Evolutionary conservation across 2,888 invertebrate genomes (phyloP).

Genomic region (Sericinus montela): DNA sequence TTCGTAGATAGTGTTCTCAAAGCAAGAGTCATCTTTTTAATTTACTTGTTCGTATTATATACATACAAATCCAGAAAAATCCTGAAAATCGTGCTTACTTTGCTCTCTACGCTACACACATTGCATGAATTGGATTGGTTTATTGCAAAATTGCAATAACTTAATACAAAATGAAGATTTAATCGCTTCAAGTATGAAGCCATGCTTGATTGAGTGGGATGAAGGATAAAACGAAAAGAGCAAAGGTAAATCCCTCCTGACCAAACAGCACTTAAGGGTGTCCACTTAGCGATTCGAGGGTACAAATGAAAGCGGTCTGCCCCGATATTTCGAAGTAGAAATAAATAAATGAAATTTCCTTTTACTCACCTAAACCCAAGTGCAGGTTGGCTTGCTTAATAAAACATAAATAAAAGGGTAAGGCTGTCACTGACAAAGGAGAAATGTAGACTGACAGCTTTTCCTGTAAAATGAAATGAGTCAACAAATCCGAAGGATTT

Average conservation of each 20-base stretch:
- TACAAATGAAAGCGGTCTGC: slow-evolving; percentile 51
- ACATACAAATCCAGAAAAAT: too few species aligned
- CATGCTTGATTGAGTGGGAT: slow-evolving; percentile 64
- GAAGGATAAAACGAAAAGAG: slow-evolving; percentile 62
- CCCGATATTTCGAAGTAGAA: slow-evolving; percentile 43
- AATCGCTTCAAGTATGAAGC: slow-evolving; percentile 32
- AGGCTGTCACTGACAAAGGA: background rate
- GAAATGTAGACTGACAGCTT: slow-evolving; percentile 18
- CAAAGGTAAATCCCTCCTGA: slow-evolving; percentile 74
- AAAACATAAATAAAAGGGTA: slow-evolving; percentile 14
- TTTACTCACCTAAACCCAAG: slow-evolving; percentile 40
- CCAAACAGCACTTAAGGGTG: slow-evolving; percentile 74
- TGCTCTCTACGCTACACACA: too few species aligned
- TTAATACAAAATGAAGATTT: too few species aligned
- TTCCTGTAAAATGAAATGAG: background rate
- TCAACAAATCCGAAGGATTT: too few species aligned
- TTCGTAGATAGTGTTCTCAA: too few species aligned
- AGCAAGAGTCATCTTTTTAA: too few species aligned
- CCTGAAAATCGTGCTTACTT: too few species aligned
- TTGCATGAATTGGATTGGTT: too few species aligned
- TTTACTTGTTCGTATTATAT: too few species aligned
- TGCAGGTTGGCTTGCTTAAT: slow-evolving; percentile 20
- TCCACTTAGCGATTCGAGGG: slow-evolving; percentile 63
- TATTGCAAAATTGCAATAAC: too few species aligned
- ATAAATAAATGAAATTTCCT: slow-evolving; percentile 64